Base-by-base conservation (phyloP, 1,140 invertebrate genomes). In the Drosophila ohnishii region DNA sequence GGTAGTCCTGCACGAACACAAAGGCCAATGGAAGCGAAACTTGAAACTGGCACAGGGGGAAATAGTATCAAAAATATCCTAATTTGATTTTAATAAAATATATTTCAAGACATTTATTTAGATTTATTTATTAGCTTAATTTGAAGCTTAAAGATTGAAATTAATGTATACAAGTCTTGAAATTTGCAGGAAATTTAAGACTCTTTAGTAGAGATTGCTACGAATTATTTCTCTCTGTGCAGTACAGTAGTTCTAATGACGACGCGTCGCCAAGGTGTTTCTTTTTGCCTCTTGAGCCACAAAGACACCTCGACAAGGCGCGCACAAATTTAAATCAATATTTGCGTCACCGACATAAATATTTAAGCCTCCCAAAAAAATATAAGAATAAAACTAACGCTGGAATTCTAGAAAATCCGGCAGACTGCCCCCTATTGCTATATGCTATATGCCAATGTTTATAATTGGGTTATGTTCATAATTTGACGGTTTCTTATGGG, bases 291-390 rank as follows among this genome's bases (percentile, higher is more conserved):
- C 51, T 71, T 40, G 42, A 64, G 71, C 51, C 42, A 61, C 59
- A 42, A 57, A 71, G 44, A 44, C 61, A 67, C 48, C 62, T 40
- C 55, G 39, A 30, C 19, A 60, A 63, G 40, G 62, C 60, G 59
- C 59, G 61, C 57, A 75, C 35, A 73, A 75, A 76, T 80, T 75
- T 51, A 66, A 87, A 85, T 85, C 82, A 85, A 85, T 85, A 85
- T 86, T 78, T 85, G 81, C 63, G 77, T 75, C 67, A 80, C 81
- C 67, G 70, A 86, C 78, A 85, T 81, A 71, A 84, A 84, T 84
- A 84, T 80, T 85, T 74, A 28, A 72, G 70, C 19, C 28, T 50
- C 16, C 1, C 55, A 51, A 40, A 51, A 22, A 10, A 19, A 45
- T 5, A 13, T 34, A 40, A 44, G 10, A 40, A 32, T 28, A 30